These are phyloP conservation scores for Ahaetulla prasina DNA, from an alignment of 2,113 vertebrate genomes.

Conservation along the genomic window DNA sequence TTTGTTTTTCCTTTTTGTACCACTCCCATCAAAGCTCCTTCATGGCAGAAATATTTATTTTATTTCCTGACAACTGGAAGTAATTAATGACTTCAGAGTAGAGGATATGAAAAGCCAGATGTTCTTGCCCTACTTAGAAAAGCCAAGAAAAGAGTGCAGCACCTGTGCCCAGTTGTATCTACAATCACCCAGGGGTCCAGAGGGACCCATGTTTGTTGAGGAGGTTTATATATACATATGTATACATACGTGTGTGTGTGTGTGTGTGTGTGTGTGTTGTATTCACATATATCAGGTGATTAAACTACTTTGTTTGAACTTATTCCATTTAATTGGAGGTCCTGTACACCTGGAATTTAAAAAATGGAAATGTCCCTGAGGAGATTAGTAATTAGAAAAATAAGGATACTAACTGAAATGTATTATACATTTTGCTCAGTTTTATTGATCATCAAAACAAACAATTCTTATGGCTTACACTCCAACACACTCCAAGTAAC, in stretches of 20 bases:
- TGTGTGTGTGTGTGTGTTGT: too few relatives aligned
- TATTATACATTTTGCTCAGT: background rate
- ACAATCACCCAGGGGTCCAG: slow-evolving; percentile 30
- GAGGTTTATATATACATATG: background rate
- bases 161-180: slow-evolving; percentile 38
- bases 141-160: background rate
- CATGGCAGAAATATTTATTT: slow-evolving; percentile 24
- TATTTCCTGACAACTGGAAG: slow-evolving; percentile 56
- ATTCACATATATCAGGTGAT: background rate
- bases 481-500: background rate
- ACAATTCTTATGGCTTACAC: background rate
- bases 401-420: background rate
- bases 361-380: background rate
- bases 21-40: background rate
- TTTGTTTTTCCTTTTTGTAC: background rate
- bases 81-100: slow-evolving; percentile 52
- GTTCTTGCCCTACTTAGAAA: slow-evolving; percentile 12
- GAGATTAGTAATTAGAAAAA: background rate
- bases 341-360: background rate
- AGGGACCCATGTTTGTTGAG: slow-evolving; percentile 26
- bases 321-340: background rate
- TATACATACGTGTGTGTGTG: background rate
- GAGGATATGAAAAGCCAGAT: slow-evolving; percentile 39
- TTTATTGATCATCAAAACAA: background rate
- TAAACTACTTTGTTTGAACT: background rate